Conservation (phyloP, 2,888 invertebrate genomes). For the Ennomos erosarius region DNA sequence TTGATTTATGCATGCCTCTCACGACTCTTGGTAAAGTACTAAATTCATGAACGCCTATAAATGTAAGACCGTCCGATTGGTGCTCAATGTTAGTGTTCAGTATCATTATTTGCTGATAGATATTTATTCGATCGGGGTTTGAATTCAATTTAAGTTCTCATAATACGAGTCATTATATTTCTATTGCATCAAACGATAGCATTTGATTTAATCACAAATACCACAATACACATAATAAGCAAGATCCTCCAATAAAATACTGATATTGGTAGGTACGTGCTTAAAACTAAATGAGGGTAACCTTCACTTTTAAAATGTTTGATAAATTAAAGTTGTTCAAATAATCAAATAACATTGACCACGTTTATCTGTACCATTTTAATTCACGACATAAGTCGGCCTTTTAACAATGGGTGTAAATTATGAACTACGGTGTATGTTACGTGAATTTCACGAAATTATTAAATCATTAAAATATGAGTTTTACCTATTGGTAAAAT, state of each 20-base stretch:
- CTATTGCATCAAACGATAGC: too few species aligned
- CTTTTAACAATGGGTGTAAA: slow-evolving; percentile 5
- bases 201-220: too few species aligned
- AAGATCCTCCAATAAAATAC: too few species aligned
- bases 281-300: too few species aligned
- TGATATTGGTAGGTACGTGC: too few species aligned
- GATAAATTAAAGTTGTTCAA: not conserved
- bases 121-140: not conserved
- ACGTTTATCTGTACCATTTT: not conserved
- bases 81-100: slow-evolving; percentile 8
- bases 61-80: slow-evolving; percentile 5
- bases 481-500: not conserved
- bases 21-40: slow-evolving; percentile 23
- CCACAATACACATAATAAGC: too few species aligned
- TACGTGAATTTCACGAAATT: not conserved
- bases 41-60: slow-evolving; percentile 23
- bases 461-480: too few species aligned
- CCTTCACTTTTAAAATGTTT: not conserved
- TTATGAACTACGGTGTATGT: not conserved
- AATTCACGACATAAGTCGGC: slow-evolving; percentile 6
- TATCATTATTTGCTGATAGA: not conserved
- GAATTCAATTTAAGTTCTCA: too few species aligned
- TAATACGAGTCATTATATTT: too few species aligned
- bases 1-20: slow-evolving; percentile 43
- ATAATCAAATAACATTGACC: not conserved